Conservation (phyloP, 2,888 invertebrate genomes). For the Drosophila nigricruria region DNA sequence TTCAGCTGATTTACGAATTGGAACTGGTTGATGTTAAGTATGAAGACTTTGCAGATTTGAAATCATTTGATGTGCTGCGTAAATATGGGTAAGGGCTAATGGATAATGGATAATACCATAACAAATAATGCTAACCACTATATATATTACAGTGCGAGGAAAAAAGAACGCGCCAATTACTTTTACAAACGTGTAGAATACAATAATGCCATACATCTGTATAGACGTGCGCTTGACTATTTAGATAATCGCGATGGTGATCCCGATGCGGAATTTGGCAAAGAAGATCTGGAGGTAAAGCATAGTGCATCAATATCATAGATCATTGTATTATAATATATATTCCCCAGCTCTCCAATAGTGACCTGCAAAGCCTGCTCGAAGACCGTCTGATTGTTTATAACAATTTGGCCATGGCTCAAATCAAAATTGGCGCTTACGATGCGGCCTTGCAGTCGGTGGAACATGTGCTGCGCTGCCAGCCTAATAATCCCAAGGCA, state of each 20-base stretch:
- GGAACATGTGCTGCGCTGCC: slow-evolving; percentile 92
- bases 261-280: slow-evolving; percentile 87
- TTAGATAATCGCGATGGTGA: slow-evolving; percentile 91
- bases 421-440: slow-evolving; percentile 94
- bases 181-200: slow-evolving; percentile 94
- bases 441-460: slow-evolving; percentile 94
- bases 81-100: slow-evolving; percentile 88
- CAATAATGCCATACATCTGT: slow-evolving; percentile 93
- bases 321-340: neutral
- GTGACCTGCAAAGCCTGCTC: slow-evolving; percentile 88
- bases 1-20: slow-evolving; percentile 87
- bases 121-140: neutral
- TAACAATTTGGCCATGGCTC: slow-evolving; percentile 97
- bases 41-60: slow-evolving; percentile 89
- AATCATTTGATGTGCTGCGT: slow-evolving; percentile 89
- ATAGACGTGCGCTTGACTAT: slow-evolving; percentile 93
- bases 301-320: neutral
- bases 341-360: slow-evolving; percentile 85
- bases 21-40: slow-evolving; percentile 89
- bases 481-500: slow-evolving; percentile 96
- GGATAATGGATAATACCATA: neutral
- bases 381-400: slow-evolving; percentile 94
- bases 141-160: slow-evolving; percentile 91
- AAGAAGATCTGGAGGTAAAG: slow-evolving; percentile 83
- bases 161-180: slow-evolving; percentile 95